Evolutionary conservation across 1,140 invertebrate species (phyloP).

Genomic region (Drosophila teissieri): DNA sequence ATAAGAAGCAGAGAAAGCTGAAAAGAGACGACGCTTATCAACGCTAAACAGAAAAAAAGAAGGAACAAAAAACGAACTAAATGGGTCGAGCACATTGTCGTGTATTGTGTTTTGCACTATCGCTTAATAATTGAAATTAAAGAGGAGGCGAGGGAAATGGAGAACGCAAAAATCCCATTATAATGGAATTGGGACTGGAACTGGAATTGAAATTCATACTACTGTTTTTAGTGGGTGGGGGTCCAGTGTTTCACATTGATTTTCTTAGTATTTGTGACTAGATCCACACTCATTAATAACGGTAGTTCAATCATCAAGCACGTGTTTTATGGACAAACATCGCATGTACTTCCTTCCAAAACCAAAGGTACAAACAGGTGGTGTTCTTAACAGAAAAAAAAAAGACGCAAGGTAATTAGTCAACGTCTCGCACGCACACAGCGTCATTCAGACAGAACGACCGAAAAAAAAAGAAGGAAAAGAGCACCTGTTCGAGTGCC

Average conservation of each 20-base stretch:
- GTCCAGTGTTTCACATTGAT: constrained; percentile 84
- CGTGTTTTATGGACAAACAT: constrained; percentile 14
- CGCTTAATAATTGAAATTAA: constrained; percentile 80
- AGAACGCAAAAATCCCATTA: constrained; percentile 31
- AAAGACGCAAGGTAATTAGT: constrained; percentile 64
- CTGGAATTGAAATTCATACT: constrained; percentile 24
- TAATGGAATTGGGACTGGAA: constrained; percentile 7
- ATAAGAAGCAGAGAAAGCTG: constrained; percentile 53
- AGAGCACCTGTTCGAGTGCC: constrained; percentile 53
- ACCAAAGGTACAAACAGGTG: constrained; percentile 44
- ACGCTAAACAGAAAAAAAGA: constrained; percentile 36
- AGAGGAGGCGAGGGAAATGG: constrained; percentile 23
- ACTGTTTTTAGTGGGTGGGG: constrained; percentile 85
- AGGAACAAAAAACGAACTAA: constrained; percentile 20
- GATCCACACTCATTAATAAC: constrained; percentile 85
- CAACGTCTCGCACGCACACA: constrained; percentile 64
- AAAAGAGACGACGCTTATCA: constrained; percentile 50
- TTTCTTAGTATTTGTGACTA: constrained; percentile 80
- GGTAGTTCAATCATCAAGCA: constrained; percentile 71
- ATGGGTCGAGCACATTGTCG: constrained; percentile 55
- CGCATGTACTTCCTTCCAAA: constrained; percentile 7
- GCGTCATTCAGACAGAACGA: constrained; percentile 65
- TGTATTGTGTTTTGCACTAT: constrained; percentile 67
- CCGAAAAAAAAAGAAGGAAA: neutral
- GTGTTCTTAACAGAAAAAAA: constrained; percentile 21